Evolutionary conservation across 2,888 invertebrate genomes (phyloP).

Genomic region (Caenorhabditis sinica): DNA sequence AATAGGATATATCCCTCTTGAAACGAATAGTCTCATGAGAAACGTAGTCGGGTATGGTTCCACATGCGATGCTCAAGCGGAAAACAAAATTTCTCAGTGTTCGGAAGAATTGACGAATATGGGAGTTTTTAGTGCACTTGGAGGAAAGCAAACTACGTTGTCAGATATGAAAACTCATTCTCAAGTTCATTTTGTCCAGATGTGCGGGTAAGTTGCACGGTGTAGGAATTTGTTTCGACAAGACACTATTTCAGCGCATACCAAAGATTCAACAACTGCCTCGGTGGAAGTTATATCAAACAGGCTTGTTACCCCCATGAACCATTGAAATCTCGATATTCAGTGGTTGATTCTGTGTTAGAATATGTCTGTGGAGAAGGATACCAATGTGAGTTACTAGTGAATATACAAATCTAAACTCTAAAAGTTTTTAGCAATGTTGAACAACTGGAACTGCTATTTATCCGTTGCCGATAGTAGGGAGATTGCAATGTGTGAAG

Average conservation of each 20-base stretch:
- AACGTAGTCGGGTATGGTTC: conserved; percentile 52
- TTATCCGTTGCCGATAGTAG: conserved; percentile 69
- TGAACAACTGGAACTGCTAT: conserved; percentile 76
- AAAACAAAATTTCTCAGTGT: conserved; percentile 69
- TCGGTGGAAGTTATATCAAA: conserved; percentile 72
- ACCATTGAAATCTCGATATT: conserved; percentile 74
- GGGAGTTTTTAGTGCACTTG: conserved; percentile 67
- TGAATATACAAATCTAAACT: not conserved
- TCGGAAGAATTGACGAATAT: conserved; percentile 65
- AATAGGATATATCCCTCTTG: conserved; percentile 57
- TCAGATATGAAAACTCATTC: conserved; percentile 72
- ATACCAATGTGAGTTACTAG: conserved; percentile 68
- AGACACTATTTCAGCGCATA: conserved; percentile 67
- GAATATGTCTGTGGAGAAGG: conserved; percentile 77
- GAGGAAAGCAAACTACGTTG: conserved; percentile 61
- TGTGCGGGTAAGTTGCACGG: conserved; percentile 71
- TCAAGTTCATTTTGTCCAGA: conserved; percentile 69
- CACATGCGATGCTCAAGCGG: conserved; percentile 64
- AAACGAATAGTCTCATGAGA: conserved; percentile 63
- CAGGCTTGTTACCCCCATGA: conserved; percentile 72
- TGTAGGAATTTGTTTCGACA: not conserved
- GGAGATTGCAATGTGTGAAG: conserved; percentile 73
- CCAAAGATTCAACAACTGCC: conserved; percentile 73
- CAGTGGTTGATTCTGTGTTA: conserved; percentile 73
- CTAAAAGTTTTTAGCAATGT: conserved; percentile 68